These are phyloP conservation scores for Mustela nigripes DNA, from an alignment of 2,113 vertebrate genomes.

Conservation along the genomic window DNA sequence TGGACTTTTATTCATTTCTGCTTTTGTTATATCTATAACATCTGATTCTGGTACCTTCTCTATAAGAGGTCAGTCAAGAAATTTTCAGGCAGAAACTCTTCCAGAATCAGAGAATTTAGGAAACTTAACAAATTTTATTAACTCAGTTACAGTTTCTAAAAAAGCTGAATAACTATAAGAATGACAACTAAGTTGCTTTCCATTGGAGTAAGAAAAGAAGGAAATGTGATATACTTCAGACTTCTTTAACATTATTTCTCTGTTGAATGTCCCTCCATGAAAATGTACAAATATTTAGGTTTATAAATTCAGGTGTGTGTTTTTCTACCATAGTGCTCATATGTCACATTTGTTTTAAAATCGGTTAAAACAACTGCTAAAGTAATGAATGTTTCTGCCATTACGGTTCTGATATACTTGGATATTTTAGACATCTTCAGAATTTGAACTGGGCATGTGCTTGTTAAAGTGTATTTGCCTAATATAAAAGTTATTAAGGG, in stretches of 20 bases:
- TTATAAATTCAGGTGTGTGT: not conserved
- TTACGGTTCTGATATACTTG: constrained; percentile 15
- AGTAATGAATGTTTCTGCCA: constrained; percentile 38
- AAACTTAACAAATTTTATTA: constrained; percentile 42
- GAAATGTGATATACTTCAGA: constrained; percentile 4
- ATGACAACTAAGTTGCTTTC: constrained; percentile 7
- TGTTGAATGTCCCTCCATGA: not conserved
- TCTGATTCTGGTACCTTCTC: constrained; percentile 44
- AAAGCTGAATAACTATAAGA: constrained; percentile 53
- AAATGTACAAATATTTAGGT: not conserved
- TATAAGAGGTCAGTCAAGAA: constrained; percentile 15
- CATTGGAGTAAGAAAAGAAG: constrained; percentile 1
- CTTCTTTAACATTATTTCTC: constrained; percentile 50
- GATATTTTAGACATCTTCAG: constrained; percentile 57
- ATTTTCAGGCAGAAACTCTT: not conserved
- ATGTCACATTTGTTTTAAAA: constrained; percentile 38
- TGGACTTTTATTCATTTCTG: constrained; percentile 9
- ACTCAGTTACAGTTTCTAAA: constrained; percentile 13
- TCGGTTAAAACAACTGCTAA: constrained; percentile 3
- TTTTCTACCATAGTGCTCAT: constrained; percentile 34
- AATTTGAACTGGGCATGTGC: constrained; percentile 53
- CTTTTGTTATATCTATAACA: not conserved
- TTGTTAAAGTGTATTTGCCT: constrained; percentile 75
- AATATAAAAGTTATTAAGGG: constrained; percentile 73
- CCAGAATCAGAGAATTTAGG: constrained; percentile 34